A percentile compares a stretch with the other conserved stretches of the same genome.
Evolutionary conservation across 2,797 vertebrate species (phyloP).

Genomic region (Xyrichtys novacula): DNA sequence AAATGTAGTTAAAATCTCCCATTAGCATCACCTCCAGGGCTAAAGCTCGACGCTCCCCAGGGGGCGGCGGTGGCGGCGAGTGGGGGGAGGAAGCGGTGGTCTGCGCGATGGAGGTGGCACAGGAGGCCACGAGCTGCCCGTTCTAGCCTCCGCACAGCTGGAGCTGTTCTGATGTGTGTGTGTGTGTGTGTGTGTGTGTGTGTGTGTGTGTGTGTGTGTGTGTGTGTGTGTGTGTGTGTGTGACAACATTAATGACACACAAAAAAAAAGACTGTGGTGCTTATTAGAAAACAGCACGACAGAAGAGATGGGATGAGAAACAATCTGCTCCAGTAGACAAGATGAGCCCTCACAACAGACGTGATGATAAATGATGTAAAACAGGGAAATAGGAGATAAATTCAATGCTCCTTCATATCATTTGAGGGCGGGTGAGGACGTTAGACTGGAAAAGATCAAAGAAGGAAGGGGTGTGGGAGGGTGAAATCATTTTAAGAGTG

Average conservation of each 20-base stretch:
- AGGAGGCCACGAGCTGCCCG: slow-evolving; percentile 44
- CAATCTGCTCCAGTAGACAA: slow-evolving; percentile 57
- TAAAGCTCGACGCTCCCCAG: slow-evolving; percentile 51
- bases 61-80: slow-evolving; percentile 6
- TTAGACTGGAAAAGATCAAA: slow-evolving; percentile 64
- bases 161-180: slow-evolving; percentile 37
- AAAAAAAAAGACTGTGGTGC: slow-evolving; percentile 64
- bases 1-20: slow-evolving; percentile 82
- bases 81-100: slow-evolving; percentile 24
- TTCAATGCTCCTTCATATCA: slow-evolving; percentile 26
- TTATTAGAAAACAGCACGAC: slow-evolving; percentile 77
- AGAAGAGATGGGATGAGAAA: slow-evolving; percentile 72
- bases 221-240: no score
- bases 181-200: not conserved
- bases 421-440: slow-evolving; percentile 36
- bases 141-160: slow-evolving; percentile 66
- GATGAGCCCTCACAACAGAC: slow-evolving; percentile 40
- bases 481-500: slow-evolving; percentile 44
- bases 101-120: slow-evolving; percentile 28
- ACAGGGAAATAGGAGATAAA: slow-evolving; percentile 47
- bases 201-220: not conserved
- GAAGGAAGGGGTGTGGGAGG: slow-evolving; percentile 50
- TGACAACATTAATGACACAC: slow-evolving; percentile 71
- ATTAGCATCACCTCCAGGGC: slow-evolving; percentile 80
- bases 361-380: slow-evolving; percentile 62